These are phyloP conservation scores for Saccostrea cuccullata DNA, from an alignment of 1,140 invertebrate species.

Conservation along the genomic window DNA sequence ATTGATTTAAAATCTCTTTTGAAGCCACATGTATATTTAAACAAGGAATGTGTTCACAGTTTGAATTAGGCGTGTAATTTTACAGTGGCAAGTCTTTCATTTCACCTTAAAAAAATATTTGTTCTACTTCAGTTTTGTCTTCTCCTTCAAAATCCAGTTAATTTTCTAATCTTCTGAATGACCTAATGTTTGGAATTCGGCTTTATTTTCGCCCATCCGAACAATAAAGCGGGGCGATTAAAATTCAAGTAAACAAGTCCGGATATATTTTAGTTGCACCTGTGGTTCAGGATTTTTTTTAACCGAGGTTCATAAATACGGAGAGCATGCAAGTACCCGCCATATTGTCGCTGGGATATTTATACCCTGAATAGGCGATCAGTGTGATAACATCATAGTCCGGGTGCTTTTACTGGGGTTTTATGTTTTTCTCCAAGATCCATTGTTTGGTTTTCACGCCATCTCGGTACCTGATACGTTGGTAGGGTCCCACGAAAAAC, in stretches of 20 bases:
- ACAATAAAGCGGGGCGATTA: slow-evolving; percentile 19
- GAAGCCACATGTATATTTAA: not conserved
- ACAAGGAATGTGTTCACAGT: not conserved
- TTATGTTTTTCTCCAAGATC: slow-evolving; percentile 30
- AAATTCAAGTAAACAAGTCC: slow-evolving; percentile 15
- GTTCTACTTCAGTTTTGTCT: slow-evolving; percentile 2
- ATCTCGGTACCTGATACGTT: slow-evolving; percentile 16
- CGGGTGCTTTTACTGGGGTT: slow-evolving; percentile 5
- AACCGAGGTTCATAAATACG: not conserved
- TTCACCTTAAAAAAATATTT: not conserved
- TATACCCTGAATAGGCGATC: slow-evolving; percentile 27
- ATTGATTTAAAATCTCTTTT: not conserved
- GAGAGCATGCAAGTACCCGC: slow-evolving; percentile 8
- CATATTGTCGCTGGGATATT: slow-evolving; percentile 30
- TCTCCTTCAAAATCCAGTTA: not conserved
- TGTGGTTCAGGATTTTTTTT: not conserved
- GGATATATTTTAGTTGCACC: slow-evolving; percentile 13
- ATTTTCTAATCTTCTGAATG: not conserved
- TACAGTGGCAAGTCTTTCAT: slow-evolving; percentile 19
- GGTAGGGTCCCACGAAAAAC: not conserved
- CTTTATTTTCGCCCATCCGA: not conserved
- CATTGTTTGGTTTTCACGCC: slow-evolving; percentile 25
- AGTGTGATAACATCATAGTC: not conserved
- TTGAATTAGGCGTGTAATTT: slow-evolving; percentile 1
- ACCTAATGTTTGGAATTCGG: slow-evolving; percentile 18